Conservation (phyloP, 1,140 invertebrate genomes). For the Glossosoma conforme region DNA sequence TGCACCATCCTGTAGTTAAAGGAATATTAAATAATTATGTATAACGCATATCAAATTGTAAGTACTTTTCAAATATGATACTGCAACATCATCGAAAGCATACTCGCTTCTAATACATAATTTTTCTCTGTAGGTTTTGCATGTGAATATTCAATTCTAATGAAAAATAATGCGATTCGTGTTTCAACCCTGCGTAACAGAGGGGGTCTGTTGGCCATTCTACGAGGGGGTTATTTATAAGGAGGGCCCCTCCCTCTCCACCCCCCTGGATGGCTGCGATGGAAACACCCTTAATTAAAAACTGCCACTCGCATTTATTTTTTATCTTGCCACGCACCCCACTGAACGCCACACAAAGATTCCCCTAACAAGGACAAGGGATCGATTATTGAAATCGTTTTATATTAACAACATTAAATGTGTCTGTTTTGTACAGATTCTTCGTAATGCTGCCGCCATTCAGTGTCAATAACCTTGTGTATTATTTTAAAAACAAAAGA, state of each 20-base stretch:
- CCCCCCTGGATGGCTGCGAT: slow-evolving; percentile 24
- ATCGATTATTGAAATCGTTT: not conserved
- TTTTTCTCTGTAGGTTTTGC: no score
- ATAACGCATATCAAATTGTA: no score
- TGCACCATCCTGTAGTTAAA: no score
- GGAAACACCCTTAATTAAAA: slow-evolving; percentile 33
- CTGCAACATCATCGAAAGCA: no score
- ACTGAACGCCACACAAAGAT: slow-evolving; percentile 9
- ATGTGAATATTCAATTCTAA: no score
- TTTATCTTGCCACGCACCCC: slow-evolving; percentile 19
- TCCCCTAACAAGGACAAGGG: not conserved
- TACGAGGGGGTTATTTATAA: slow-evolving; percentile 31
- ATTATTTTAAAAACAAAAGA: not conserved
- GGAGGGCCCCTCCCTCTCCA: slow-evolving; percentile 9
- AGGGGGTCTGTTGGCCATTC: slow-evolving; percentile 19
- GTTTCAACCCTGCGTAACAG: no score
- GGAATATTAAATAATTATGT: no score
- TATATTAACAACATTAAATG: slow-evolving; percentile 1
- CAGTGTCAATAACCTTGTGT: not conserved
- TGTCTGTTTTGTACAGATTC: not conserved
- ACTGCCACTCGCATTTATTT: slow-evolving; percentile 32
- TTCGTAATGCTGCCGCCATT: not conserved
- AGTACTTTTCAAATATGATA: no score
- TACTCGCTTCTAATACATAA: no score
- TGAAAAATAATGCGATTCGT: no score